These are phyloP conservation scores for Enteromius mattozi DNA, from an alignment of 2,797 vertebrate genomes.

Conservation along the genomic window DNA sequence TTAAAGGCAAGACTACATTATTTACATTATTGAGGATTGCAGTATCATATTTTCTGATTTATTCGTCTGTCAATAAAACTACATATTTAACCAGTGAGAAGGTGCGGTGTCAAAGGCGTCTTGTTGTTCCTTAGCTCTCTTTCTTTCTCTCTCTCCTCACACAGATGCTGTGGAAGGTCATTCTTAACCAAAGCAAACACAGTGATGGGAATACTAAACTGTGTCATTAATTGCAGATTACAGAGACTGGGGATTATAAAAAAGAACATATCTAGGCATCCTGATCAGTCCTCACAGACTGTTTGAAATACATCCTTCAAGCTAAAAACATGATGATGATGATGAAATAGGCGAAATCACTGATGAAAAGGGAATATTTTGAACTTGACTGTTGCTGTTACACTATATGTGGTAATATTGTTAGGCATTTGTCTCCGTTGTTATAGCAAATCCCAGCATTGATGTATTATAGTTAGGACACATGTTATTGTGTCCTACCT, in stretches of 20 bases:
- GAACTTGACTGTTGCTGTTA: neutral
- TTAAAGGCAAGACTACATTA: neutral
- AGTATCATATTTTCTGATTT: neutral
- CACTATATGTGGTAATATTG: neutral
- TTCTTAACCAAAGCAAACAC: constrained; percentile 53
- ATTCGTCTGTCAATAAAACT: neutral
- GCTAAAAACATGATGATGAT: constrained; percentile 10
- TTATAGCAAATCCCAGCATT: constrained; percentile 15
- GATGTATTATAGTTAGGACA: constrained; percentile 21
- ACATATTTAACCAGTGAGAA: neutral
- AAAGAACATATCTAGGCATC: constrained; percentile 13
- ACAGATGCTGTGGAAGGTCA: constrained; percentile 66
- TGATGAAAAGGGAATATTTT: constrained; percentile 3
- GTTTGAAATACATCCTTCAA: constrained; percentile 24
- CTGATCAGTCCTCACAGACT: constrained; percentile 25
- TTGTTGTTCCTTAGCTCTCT: constrained; percentile 16
- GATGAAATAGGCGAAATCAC: neutral
- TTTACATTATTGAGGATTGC: neutral
- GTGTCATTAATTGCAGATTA: constrained; percentile 51
- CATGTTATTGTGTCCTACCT: constrained; percentile 26
- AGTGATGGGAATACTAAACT: constrained; percentile 61
- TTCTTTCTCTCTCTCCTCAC: constrained; percentile 44
- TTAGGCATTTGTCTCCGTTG: constrained; percentile 6
- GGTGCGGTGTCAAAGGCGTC: neutral
- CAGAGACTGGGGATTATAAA: constrained; percentile 30